Percentiles rank a stretch among this genome's conserved stretches.
phyloP scores from a whole-genome alignment of 2,113 vertebrate genomes.

The Lepus europaeus region DNA sequence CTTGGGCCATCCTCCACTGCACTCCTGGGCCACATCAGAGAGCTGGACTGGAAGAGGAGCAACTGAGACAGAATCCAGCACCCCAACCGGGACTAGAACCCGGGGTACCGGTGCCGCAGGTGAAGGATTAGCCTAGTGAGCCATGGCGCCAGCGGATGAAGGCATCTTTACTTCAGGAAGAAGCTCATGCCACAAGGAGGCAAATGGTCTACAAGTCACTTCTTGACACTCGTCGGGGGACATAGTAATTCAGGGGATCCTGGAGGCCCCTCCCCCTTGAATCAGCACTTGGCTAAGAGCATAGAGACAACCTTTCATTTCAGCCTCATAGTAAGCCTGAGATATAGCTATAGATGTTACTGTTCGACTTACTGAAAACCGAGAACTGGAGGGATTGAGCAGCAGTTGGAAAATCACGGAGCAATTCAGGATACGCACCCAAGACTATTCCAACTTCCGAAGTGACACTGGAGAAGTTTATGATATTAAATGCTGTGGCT shows the following conservation, averaged over 20 bases:
- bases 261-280: background rate
- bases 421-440: constrained; percentile 17
- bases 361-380: background rate
- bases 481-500: constrained; percentile 54
- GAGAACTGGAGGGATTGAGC: background rate
- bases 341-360: background rate
- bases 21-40: too few species aligned
- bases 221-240: background rate
- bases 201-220: background rate
- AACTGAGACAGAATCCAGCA: too few species aligned
- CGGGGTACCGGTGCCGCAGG: too few species aligned
- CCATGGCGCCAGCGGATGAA: background rate
- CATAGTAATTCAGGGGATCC: constrained; percentile 15
- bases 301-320: background rate
- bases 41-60: too few species aligned
- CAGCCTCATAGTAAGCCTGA: background rate
- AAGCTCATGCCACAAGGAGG: background rate
- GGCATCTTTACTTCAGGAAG: constrained; percentile 27
- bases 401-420: constrained; percentile 30
- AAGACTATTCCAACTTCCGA: constrained; percentile 28
- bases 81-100: too few species aligned
- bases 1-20: too few species aligned
- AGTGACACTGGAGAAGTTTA: background rate
- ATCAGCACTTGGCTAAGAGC: background rate
- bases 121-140: too few species aligned